A percentile compares a stretch with the other conserved stretches of the same genome.
phyloP scores from a whole-genome alignment of 2,113 vertebrate genomes.

The Camelus dromedarius region DNA sequence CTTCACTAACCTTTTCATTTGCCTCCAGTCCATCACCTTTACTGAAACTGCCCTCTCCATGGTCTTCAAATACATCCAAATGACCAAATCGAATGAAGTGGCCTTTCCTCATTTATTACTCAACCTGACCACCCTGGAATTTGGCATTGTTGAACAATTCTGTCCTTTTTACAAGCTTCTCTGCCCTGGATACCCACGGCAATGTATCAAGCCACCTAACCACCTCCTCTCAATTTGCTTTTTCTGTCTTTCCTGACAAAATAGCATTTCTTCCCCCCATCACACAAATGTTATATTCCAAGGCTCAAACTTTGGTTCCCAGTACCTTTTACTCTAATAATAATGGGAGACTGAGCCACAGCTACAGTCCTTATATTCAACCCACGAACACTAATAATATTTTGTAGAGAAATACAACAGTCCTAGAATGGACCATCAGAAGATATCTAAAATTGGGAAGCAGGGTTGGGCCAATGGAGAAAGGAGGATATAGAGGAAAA shows the following conservation, averaged over 20 bases:
- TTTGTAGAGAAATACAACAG: neutral
- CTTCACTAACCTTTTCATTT: neutral
- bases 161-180: neutral
- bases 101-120: neutral
- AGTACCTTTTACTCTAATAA: neutral
- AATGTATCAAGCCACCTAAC: neutral
- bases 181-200: neutral
- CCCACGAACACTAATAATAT: neutral
- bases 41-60: neutral
- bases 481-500: neutral
- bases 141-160: neutral
- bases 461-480: neutral
- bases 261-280: neutral
- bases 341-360: neutral
- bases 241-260: conserved; percentile 14
- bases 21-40: neutral
- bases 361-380: neutral
- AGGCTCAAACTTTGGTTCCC: neutral
- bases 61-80: neutral
- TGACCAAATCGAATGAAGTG: neutral
- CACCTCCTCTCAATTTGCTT: neutral
- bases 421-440: neutral
- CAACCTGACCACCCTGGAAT: neutral
- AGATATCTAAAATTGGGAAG: neutral
- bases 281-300: neutral